Percentiles rank a stretch among this genome's conserved stretches.
Conservation (phyloP, 2,113 vertebrate genomes). For the Larimichthys polyactis region DNA sequence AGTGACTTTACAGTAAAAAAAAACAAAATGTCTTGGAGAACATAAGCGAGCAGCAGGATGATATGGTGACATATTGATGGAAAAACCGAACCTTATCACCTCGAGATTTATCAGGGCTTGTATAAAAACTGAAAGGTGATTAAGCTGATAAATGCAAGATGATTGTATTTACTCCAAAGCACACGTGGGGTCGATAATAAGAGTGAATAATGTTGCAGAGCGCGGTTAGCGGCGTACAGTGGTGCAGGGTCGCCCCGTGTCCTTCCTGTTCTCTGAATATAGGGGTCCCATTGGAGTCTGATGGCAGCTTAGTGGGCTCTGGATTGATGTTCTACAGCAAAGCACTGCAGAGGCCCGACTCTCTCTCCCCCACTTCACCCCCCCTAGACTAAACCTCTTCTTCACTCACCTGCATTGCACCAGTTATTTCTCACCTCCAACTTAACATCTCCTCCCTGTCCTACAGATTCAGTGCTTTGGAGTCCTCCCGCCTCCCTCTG, state of each 20-base stretch:
- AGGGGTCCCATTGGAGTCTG: conserved; percentile 53
- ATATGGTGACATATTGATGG: conserved; percentile 21
- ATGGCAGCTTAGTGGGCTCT: conserved; percentile 69
- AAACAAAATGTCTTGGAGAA: background rate
- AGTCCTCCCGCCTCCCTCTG: conserved; percentile 50
- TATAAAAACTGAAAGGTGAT: conserved; percentile 43
- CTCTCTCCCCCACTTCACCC: conserved; percentile 16
- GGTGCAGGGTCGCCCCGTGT: conserved; percentile 47
- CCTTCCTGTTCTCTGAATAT: conserved; percentile 46
- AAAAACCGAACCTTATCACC: background rate
- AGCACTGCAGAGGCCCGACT: conserved; percentile 74
- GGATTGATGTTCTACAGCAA: conserved; percentile 76
- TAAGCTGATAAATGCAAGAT: conserved; percentile 36
- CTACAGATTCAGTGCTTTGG: conserved; percentile 55
- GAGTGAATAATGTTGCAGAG: conserved; percentile 40
- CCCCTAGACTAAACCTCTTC: conserved; percentile 47
- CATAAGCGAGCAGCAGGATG: conserved; percentile 3
- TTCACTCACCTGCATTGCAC: conserved; percentile 82
- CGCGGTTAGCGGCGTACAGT: conserved; percentile 18
- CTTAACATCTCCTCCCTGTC: conserved; percentile 69
- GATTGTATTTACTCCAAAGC: conserved; percentile 49
- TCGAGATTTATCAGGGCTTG: conserved; percentile 24
- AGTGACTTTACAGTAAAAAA: conserved; percentile 26
- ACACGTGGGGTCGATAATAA: conserved; percentile 49
- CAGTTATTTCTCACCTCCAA: conserved; percentile 81